Evolutionary conservation across 2,888 invertebrate genomes (phyloP).

Genomic region (Chymomyza procnemis): DNA sequence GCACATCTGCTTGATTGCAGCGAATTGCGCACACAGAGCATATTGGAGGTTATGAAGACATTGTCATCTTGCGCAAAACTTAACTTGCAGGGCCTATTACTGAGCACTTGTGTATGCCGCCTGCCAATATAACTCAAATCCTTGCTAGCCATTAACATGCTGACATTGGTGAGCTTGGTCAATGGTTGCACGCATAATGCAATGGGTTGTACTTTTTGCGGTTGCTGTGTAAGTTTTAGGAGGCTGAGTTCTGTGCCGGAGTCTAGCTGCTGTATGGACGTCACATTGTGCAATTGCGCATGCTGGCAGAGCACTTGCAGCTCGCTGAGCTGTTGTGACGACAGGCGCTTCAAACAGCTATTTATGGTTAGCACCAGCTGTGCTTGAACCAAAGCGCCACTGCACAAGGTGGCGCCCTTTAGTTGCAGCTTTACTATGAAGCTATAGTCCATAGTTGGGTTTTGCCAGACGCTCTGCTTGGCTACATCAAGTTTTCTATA

Average conservation of each 20-base stretch:
- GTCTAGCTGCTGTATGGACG: background rate
- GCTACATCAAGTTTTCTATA: background rate
- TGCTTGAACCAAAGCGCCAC: conserved; percentile 17
- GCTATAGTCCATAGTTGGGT: too few species aligned
- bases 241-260: conserved; percentile 7
- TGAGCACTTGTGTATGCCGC: conserved; percentile 11
- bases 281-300: background rate
- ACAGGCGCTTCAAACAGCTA: background rate
- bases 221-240: background rate
- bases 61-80: conserved; percentile 10
- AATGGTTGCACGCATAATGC: background rate
- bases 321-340: background rate
- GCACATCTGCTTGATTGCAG: conserved; percentile 2
- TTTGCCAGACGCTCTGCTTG: background rate
- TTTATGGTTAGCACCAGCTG: conserved; percentile 11
- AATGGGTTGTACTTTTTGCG: background rate
- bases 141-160: conserved; percentile 29
- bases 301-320: background rate
- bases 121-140: conserved; percentile 21
- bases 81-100: conserved; percentile 14
- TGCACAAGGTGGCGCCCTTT: background rate
- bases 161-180: background rate
- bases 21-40: conserved; percentile 24
- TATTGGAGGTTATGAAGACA: conserved; percentile 15
- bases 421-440: conserved; percentile 25